Conservation (phyloP, 2,113 vertebrate genomes). For the Athene cunicularia region DNA sequence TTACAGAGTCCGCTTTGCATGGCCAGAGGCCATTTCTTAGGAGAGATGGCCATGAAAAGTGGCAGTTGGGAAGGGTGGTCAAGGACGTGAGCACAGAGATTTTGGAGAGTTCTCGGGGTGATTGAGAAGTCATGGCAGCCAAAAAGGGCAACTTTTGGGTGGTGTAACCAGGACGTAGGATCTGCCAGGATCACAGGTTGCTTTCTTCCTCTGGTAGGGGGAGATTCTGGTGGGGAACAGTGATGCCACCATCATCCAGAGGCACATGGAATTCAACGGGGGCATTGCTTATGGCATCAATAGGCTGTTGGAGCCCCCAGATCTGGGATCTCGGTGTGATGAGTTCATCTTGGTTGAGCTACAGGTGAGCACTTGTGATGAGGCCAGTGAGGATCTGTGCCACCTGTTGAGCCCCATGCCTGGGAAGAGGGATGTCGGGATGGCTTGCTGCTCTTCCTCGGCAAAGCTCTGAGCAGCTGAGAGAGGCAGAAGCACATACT, state of each 20-base stretch:
- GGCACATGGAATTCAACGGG: constrained; percentile 82
- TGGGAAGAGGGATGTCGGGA: background rate
- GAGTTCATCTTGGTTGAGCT: constrained; percentile 51
- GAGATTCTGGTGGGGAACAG: constrained; percentile 80
- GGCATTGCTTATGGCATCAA: constrained; percentile 90
- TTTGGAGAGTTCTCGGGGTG: background rate
- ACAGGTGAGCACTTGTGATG: background rate
- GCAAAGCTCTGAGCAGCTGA: background rate
- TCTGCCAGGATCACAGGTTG: background rate
- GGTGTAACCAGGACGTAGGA: background rate
- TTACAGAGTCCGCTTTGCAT: rapidly evolving
- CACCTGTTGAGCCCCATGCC: rapidly evolving
- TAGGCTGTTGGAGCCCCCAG: constrained; percentile 88
- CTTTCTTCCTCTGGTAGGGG: constrained; percentile 76
- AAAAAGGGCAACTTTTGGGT: background rate
- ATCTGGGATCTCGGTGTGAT: constrained; percentile 90
- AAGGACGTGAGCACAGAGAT: background rate
- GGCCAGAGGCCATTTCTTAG: background rate
- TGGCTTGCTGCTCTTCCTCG: background rate
- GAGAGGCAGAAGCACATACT: background rate
- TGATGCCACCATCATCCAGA: constrained; percentile 79
- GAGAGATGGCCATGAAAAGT: background rate
- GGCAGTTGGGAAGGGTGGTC: background rate
- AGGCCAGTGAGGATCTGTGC: background rate
- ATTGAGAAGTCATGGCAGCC: background rate